Evolutionary conservation across 1,140 invertebrate species (phyloP), one percentile per base, ranked within the genome.

Genomic region (Psilanteris sp.): DNA sequence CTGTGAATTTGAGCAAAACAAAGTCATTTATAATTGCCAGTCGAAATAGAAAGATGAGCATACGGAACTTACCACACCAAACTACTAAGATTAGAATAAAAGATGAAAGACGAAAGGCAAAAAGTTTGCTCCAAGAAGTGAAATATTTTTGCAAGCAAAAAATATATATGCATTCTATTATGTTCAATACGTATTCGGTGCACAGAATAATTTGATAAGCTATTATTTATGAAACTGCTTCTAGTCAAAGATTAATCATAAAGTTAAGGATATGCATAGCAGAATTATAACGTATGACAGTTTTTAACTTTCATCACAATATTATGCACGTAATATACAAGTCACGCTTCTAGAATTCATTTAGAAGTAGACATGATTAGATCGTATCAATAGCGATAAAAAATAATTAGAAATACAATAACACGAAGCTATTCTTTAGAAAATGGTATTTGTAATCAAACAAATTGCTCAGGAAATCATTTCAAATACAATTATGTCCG

Each of bases 401-500:
- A 72, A 72, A 62, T 72, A 72, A 71, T 71, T 71, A 72, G 37
- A 36, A 50, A 57, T 41, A 62, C 11, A 41, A 36, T 48, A 55
- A 52, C 46, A 62, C 32, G 39, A 8, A 36, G 27, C 48, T 11
- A 24, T 36, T 44, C 43, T 43, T 34, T 36, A 41, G 34, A 36
- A 54, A 61, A 34, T 29, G 11, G 4, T 36, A 14, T 36, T 73
- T 52, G 50, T 73, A 73, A 64, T 64, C 68, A 52, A 73, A 73
- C 68, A 73, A 73, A 73, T 73, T 73, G 44, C 50, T 43, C 50
- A 50, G 68, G 43, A 73, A 73, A 64, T 72, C 15, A 57, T 64
- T 64, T 36, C 34, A 24, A 48, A 24, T 41, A 10, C 48, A 50
- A 62, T 57, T 34, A 32, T 55, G 48, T 57, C 46, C 22, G 48